phyloP scores from a whole-genome alignment of 2,888 invertebrate species.

The Polia nebulosa region DNA sequence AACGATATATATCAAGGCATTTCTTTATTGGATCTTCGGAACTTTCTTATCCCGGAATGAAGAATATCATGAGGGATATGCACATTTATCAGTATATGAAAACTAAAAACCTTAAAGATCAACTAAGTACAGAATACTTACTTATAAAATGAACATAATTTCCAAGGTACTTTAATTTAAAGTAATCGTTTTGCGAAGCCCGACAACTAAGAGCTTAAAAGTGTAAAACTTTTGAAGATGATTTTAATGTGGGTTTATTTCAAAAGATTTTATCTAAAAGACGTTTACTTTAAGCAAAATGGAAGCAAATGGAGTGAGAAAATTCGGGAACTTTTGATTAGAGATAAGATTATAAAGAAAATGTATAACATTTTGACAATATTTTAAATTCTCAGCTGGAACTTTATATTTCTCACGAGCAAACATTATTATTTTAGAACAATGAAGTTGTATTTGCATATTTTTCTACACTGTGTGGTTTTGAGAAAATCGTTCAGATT shows the following conservation, averaged over 20 bases:
- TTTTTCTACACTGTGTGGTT: neutral
- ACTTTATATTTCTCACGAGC: slow-evolving; percentile 16
- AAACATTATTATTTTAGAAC: slow-evolving; percentile 3
- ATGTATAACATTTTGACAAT: slow-evolving; percentile 20
- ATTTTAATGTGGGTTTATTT: slow-evolving; percentile 37
- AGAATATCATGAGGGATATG: neutral
- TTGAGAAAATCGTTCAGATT: neutral
- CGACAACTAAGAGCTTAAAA: slow-evolving; percentile 15
- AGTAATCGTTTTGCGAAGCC: neutral
- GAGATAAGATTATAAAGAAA: slow-evolving; percentile 44
- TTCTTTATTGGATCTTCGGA: slow-evolving; percentile 5
- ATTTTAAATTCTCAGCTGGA: slow-evolving; percentile 9
- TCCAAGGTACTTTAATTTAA: neutral
- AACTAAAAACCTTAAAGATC: neutral
- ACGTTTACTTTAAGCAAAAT: slow-evolving; percentile 35
- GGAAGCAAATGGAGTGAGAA: slow-evolving; percentile 53
- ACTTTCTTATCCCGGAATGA: neutral
- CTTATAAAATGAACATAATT: slow-evolving; percentile 5
- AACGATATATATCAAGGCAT: neutral
- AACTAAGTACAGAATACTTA: neutral
- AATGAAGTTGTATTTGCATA: neutral
- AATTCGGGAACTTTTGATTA: slow-evolving; percentile 40
- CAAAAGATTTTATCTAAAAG: slow-evolving; percentile 45
- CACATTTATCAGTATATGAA: neutral
- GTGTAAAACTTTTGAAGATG: slow-evolving; percentile 38